A percentile compares a stretch with the other conserved stretches of the same genome.
Evolutionary conservation across 1,140 invertebrate genomes (phyloP).

Genomic region (Drosophila fuyamai): DNA sequence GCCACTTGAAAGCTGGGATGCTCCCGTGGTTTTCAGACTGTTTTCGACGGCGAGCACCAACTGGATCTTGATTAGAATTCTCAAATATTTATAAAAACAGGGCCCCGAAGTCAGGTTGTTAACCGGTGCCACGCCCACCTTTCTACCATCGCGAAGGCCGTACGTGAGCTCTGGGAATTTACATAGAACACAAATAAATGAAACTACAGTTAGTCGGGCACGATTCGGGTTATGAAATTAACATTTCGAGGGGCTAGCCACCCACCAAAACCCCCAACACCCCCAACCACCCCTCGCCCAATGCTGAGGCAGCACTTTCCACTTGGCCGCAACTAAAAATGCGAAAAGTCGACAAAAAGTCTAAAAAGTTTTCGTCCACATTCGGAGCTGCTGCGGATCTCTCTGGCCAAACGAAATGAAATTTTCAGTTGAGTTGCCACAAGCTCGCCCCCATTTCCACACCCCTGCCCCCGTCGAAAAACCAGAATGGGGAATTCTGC

Average conservation of each 20-base stretch:
- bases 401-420: conserved; percentile 73
- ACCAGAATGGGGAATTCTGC: conserved; percentile 46
- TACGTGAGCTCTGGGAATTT: conserved; percentile 68
- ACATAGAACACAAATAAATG: conserved; percentile 81
- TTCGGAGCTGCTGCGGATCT: conserved; percentile 37
- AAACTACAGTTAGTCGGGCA: conserved; percentile 77
- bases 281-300: not conserved
- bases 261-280: conserved; percentile 4
- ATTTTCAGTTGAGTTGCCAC: conserved; percentile 81
- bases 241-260: conserved; percentile 56
- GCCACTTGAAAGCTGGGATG: conserved; percentile 41
- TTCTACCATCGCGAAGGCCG: conserved; percentile 9
- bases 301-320: conserved; percentile 78
- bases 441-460: conserved; percentile 15
- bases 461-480: not conserved
- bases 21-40: conserved; percentile 2
- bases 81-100: conserved; percentile 83
- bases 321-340: conserved; percentile 77
- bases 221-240: conserved; percentile 82
- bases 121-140: conserved; percentile 28
- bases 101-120: conserved; percentile 20
- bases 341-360: conserved; percentile 83
- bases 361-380: conserved; percentile 76
- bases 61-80: conserved; percentile 82
- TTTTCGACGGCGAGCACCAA: conserved; percentile 25